Conservation (phyloP, 2,797 vertebrate species). For the Chaetodon trifasciatus region DNA sequence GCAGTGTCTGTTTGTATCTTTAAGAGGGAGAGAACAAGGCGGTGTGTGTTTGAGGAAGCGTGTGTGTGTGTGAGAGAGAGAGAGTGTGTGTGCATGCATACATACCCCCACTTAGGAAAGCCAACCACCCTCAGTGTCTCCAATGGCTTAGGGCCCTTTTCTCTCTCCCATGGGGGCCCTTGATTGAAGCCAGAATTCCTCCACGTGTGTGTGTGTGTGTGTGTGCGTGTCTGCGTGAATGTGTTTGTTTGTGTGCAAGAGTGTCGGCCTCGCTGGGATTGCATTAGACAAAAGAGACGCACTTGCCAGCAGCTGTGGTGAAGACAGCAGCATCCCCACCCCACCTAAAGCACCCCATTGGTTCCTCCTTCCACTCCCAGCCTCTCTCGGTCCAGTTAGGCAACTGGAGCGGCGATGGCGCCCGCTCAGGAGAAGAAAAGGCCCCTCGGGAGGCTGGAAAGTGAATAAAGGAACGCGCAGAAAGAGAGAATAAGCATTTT, state of each 20-base stretch:
- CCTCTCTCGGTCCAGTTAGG: conserved; percentile 78
- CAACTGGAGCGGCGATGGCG: conserved; percentile 71
- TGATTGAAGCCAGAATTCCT: conserved; percentile 86
- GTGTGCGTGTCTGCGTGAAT: conserved; percentile 50
- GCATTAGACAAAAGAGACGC: conserved; percentile 86
- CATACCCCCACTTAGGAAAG: conserved; percentile 78
- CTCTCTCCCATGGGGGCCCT: conserved; percentile 79
- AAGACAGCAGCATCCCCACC: conserved; percentile 72
- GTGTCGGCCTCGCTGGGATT: conserved; percentile 71
- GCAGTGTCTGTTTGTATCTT: conserved; percentile 53
- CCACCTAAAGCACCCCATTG: conserved; percentile 80
- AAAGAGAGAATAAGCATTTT: conserved; percentile 88
- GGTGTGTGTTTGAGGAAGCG: conserved; percentile 42
- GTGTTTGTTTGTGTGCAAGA: conserved; percentile 45
- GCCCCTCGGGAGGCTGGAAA: conserved; percentile 93
- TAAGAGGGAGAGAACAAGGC: conserved; percentile 40
- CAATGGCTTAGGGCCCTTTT: conserved; percentile 80
- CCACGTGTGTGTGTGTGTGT: conserved; percentile 72
- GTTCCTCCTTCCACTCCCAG: conserved; percentile 77
- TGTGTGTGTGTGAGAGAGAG: conserved; percentile 26
- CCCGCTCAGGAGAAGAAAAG: conserved; percentile 85
- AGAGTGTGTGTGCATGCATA: conserved; percentile 38
- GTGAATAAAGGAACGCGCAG: conserved; percentile 92
- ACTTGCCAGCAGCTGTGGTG: conserved; percentile 85
- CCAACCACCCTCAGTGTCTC: conserved; percentile 79